Evolutionary conservation across 64 coral and sea anemone genomes (phyloP).

Genomic region (Porites australiensis): DNA sequence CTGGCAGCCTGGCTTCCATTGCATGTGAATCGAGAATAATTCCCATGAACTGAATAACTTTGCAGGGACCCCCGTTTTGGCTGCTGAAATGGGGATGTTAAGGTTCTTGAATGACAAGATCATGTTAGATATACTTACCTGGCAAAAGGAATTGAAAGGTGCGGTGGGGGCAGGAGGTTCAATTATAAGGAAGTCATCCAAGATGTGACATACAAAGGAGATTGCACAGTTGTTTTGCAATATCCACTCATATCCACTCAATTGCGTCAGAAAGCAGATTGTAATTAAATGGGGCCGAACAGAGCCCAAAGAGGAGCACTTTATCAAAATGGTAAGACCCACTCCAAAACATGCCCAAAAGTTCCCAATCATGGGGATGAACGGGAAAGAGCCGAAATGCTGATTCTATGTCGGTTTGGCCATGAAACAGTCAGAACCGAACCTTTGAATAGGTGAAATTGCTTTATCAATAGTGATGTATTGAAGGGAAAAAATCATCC

Average conservation of each 20-base stretch:
- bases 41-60: slow-evolving; percentile 44
- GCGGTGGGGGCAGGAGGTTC: neutral
- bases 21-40: slow-evolving; percentile 5
- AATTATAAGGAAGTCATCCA: slow-evolving; percentile 59
- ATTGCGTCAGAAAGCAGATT: slow-evolving; percentile 52
- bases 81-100: neutral
- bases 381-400: too few species aligned
- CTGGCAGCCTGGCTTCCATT: slow-evolving; percentile 19
- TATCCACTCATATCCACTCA: slow-evolving; percentile 31
- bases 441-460: neutral
- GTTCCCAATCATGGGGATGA: neutral
- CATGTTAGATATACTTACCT: slow-evolving; percentile 24
- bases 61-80: slow-evolving; percentile 28
- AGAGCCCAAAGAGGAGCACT: too few species aligned
- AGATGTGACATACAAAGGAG: slow-evolving; percentile 63
- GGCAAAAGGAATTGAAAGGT: slow-evolving; percentile 25
- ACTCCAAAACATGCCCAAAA: slow-evolving; percentile 29
- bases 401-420: neutral
- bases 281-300: neutral
- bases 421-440: neutral
- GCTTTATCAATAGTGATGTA: neutral
- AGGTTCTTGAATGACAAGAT: slow-evolving; percentile 13
- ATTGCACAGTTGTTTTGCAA: slow-evolving; percentile 41
- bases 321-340: slow-evolving; percentile 24
- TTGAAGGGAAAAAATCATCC: neutral